A percentile compares a stretch with the other conserved stretches of the same genome.
Evolutionary conservation across 2,888 invertebrate genomes (phyloP).

Genomic region (Lapara coniferarum): DNA sequence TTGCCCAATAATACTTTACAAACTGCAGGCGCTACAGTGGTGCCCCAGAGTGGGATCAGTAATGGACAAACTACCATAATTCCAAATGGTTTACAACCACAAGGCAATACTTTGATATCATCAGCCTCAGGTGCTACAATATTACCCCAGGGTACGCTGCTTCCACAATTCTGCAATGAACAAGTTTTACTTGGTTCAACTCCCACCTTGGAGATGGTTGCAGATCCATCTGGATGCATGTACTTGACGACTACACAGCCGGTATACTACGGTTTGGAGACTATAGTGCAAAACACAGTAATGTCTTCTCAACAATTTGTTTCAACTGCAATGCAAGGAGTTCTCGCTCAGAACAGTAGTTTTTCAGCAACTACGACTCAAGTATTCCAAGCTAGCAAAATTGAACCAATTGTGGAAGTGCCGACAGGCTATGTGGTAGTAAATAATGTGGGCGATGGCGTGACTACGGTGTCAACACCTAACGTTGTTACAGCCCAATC

Average conservation of each 20-base stretch:
- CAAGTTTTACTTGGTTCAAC: conserved; percentile 85
- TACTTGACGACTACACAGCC: conserved; percentile 87
- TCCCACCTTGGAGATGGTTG: conserved; percentile 86
- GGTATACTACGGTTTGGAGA: conserved; percentile 92
- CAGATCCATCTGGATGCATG: conserved; percentile 84
- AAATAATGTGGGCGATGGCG: conserved; percentile 84
- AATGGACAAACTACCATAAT: conserved; percentile 80
- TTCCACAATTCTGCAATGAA: conserved; percentile 83
- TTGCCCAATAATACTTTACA: conserved; percentile 71
- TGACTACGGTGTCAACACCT: conserved; percentile 68
- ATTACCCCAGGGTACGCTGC: conserved; percentile 83
- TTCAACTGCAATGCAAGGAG: conserved; percentile 91
- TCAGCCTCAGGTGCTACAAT: conserved; percentile 83
- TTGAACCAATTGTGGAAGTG: conserved; percentile 91
- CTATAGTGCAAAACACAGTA: conserved; percentile 93
- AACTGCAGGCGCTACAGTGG: conserved; percentile 70
- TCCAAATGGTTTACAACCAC: conserved; percentile 77
- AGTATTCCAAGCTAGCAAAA: conserved; percentile 93
- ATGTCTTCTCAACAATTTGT: conserved; percentile 95
- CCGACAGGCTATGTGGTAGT: conserved; percentile 88
- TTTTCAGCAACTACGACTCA: conserved; percentile 93
- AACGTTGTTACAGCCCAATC: conserved; percentile 75
- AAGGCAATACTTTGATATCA: conserved; percentile 81
- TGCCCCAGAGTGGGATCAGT: conserved; percentile 77
- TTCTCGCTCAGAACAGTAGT: conserved; percentile 91